Conservation (phyloP, 2,797 vertebrate species). For the Sebastiscus albofasciatus region DNA sequence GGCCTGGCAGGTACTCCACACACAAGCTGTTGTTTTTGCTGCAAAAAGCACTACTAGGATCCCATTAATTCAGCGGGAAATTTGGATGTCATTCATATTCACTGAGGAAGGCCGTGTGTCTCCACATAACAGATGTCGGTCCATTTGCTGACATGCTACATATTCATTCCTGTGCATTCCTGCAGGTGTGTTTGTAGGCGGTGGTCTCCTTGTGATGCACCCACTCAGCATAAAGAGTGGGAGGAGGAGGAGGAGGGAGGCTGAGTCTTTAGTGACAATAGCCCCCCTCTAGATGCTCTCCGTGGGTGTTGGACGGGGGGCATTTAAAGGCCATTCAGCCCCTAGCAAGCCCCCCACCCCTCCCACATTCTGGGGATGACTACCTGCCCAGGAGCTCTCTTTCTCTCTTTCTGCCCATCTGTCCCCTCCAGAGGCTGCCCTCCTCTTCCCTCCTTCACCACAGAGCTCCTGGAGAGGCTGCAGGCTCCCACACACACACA, state of each 20-base stretch:
- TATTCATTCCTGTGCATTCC: slow-evolving; percentile 73
- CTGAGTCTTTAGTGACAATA: slow-evolving; percentile 73
- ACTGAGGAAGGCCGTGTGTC: slow-evolving; percentile 51
- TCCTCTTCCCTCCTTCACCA: slow-evolving; percentile 21
- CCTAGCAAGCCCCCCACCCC: slow-evolving; percentile 59
- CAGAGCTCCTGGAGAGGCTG: slow-evolving; percentile 31
- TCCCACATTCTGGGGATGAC: slow-evolving; percentile 82
- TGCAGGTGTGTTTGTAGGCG: slow-evolving; percentile 80
- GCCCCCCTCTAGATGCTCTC: slow-evolving; percentile 66
- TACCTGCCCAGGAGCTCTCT: slow-evolving; percentile 83
- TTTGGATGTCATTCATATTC: slow-evolving; percentile 66
- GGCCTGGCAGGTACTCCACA: slow-evolving; percentile 38
- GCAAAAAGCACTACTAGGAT: slow-evolving; percentile 31
- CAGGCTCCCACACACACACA: neutral
- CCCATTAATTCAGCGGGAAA: slow-evolving; percentile 64
- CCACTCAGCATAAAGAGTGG: slow-evolving; percentile 73
- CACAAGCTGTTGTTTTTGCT: slow-evolving; percentile 28
- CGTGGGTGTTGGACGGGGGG: slow-evolving; percentile 63
- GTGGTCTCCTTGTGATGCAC: slow-evolving; percentile 64
- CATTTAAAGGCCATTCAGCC: slow-evolving; percentile 75
- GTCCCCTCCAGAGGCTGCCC: slow-evolving; percentile 62
- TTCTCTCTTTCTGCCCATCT: slow-evolving; percentile 80
- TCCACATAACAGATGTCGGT: slow-evolving; percentile 73
- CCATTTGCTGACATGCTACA: slow-evolving; percentile 65
- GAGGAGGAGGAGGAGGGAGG: slow-evolving; percentile 50